Evolutionary conservation across 2,113 vertebrate genomes (phyloP), one percentile per base, ranked within the genome.

Genomic region (Rattus rattus): DNA sequence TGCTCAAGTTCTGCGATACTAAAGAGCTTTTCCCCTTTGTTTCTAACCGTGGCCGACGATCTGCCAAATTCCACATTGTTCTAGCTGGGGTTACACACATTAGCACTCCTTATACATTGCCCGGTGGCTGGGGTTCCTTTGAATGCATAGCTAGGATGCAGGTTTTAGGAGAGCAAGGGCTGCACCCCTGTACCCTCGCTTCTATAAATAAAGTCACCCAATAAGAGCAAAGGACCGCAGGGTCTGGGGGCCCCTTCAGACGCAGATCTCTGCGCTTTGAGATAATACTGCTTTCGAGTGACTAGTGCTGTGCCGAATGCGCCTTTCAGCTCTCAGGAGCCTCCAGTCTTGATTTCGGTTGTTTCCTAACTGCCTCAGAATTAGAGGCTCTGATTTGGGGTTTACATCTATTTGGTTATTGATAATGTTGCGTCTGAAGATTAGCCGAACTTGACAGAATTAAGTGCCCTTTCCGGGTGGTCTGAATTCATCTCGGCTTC

Each of bases 391-490:
- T 83, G 92, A 77, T 87, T 91, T 93, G 0, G 72, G 89, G 69
- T 86, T 95, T 63, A 30, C 33, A 22, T 97, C 83, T 97, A 73
- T 93, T 80, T 94, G 88, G 92, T 85, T 94, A 91, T 80, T 88
- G 96, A 97, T 94, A 92, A 96, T 93, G 75, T 54, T 76, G 88
- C 36, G 6, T 30, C 49, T 56, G 79, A 67, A 76, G 87, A 90
- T 76, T 94, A 87, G 91, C 67, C 77, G 70, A 95, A 90, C 67
- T 86, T 49, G 67, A 54, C n/a, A 39, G 94, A 95, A 96, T 93
- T 81, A 90, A 98, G 79, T 96, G 79, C 85, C 88, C 92, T 94
- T 85, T 77, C 95, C 92, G 97, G 96, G 97, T 97, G 97, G 96
- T 94, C 97, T 95, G 76, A 84, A 80, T 96, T 96, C 67, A 72